These are phyloP conservation scores for Agrochola litura DNA, from an alignment of 2,888 invertebrate species.

Conservation along the genomic window DNA sequence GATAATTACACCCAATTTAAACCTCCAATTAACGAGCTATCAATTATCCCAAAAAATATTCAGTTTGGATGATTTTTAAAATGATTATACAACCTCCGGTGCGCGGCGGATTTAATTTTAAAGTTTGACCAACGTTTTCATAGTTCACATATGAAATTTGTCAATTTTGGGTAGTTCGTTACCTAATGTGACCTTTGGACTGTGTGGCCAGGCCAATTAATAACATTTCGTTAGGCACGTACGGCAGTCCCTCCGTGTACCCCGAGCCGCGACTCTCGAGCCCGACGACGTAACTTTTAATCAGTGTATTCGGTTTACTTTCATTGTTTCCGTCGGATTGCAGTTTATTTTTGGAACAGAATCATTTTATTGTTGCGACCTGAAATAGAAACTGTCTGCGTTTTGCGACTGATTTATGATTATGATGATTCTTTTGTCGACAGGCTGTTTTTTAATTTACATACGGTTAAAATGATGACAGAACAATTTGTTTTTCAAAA, in stretches of 20 bases:
- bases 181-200: slow-evolving; percentile 43
- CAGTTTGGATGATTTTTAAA: slow-evolving; percentile 61
- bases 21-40: slow-evolving; percentile 52
- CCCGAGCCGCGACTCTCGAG: slow-evolving; percentile 14
- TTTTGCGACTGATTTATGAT: slow-evolving; percentile 17
- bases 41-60: slow-evolving; percentile 57
- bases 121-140: slow-evolving; percentile 58
- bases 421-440: slow-evolving; percentile 3
- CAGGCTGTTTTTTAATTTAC: not conserved
- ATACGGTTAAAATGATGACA: not conserved
- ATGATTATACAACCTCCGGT: slow-evolving; percentile 47
- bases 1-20: slow-evolving; percentile 52
- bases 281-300: slow-evolving; percentile 68
- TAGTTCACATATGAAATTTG: slow-evolving; percentile 55
- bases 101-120: slow-evolving; percentile 58
- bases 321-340: slow-evolving; percentile 59
- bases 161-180: slow-evolving; percentile 51
- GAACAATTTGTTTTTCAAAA: not conserved
- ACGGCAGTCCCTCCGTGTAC: slow-evolving; percentile 24
- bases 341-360: slow-evolving; percentile 47
- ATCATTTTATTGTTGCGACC: slow-evolving; percentile 51
- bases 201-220: slow-evolving; percentile 67
- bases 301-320: slow-evolving; percentile 66
- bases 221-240: slow-evolving; percentile 67
- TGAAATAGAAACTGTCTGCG: slow-evolving; percentile 44